Percentiles rank a stretch among this genome's conserved stretches.
Conservation (phyloP, 2,888 invertebrate genomes). For the Helicoverpa assulta region DNA sequence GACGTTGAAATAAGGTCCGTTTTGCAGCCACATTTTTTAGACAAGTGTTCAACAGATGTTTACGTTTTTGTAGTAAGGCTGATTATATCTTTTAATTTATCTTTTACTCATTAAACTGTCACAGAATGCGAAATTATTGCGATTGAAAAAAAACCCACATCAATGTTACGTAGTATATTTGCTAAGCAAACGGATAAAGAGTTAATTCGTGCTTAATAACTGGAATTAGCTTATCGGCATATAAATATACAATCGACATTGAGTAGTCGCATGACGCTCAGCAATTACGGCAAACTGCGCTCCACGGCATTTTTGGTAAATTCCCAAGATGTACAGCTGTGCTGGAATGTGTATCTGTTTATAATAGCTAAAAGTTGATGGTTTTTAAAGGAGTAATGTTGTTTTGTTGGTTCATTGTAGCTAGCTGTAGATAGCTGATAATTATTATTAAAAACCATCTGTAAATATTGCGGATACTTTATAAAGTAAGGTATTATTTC, state of each 20-base stretch:
- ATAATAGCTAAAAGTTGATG: background rate
- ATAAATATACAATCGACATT: slow-evolving; percentile 51
- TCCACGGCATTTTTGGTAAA: slow-evolving; percentile 67
- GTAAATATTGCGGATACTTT: too few species aligned
- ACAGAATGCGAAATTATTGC: too few species aligned
- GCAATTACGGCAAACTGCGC: slow-evolving; percentile 69
- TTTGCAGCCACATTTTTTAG: too few species aligned
- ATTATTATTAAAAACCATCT: background rate
- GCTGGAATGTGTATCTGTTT: slow-evolving; percentile 29
- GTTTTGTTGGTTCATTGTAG: too few species aligned
- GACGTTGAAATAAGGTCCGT: too few species aligned
- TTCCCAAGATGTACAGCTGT: slow-evolving; percentile 39
- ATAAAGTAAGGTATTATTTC: too few species aligned
- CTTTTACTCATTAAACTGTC: too few species aligned
- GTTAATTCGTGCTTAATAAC: slow-evolving; percentile 36
- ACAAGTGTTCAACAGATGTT: too few species aligned
- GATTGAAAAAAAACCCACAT: background rate
- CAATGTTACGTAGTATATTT: slow-evolving; percentile 36
- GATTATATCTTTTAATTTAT: too few species aligned
- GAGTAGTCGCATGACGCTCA: slow-evolving; percentile 70
- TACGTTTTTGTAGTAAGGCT: too few species aligned
- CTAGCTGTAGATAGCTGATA: too few species aligned
- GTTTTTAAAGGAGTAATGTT: too few species aligned
- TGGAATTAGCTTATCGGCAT: slow-evolving; percentile 46
- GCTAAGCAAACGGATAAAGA: slow-evolving; percentile 34